Evolutionary conservation across 2,113 vertebrate species (phyloP).

Genomic region (Heterotis niloticus): DNA sequence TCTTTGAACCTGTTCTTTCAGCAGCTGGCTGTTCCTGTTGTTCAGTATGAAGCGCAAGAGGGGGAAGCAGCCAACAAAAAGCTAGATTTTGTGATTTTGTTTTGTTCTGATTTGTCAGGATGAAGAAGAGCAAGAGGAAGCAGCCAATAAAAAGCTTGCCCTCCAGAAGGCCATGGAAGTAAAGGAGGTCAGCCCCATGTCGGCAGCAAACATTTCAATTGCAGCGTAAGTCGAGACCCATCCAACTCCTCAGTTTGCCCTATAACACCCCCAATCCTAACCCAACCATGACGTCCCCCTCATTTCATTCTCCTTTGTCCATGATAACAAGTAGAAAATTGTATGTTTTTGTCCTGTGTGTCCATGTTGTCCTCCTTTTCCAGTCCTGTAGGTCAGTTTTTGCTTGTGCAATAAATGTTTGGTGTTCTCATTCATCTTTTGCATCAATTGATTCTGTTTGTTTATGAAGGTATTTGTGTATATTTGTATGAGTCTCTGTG

Average conservation of each 20-base stretch:
- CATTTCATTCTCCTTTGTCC: not conserved
- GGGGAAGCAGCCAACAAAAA: constrained; percentile 96
- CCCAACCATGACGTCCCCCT: not conserved
- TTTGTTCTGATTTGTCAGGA: constrained; percentile 65
- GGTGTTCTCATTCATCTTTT: not conserved
- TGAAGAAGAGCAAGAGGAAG: constrained; percentile 95
- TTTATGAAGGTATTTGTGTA: not conserved
- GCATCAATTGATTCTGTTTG: not conserved
- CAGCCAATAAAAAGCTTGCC: constrained; percentile 92
- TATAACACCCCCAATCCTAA: too few relatives aligned
- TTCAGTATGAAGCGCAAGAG: constrained; percentile 92
- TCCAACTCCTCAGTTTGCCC: too few relatives aligned
- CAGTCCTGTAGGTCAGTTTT: constrained; percentile 11
- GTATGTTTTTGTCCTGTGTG: not conserved
- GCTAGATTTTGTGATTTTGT: constrained; percentile 44
- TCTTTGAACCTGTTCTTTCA: too few relatives aligned
- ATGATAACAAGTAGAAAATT: not conserved
- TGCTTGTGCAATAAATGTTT: not conserved
- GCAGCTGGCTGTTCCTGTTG: constrained; percentile 4
- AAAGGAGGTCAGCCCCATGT: constrained; percentile 95
- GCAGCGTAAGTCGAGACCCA: constrained; percentile 77
- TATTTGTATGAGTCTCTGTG: not conserved
- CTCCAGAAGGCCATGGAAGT: constrained; percentile 96
- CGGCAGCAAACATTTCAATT: constrained; percentile 90
- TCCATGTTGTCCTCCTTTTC: not conserved